phyloP scores from a whole-genome alignment of 2,888 invertebrate species.

The Nymphalis polychloros region DNA sequence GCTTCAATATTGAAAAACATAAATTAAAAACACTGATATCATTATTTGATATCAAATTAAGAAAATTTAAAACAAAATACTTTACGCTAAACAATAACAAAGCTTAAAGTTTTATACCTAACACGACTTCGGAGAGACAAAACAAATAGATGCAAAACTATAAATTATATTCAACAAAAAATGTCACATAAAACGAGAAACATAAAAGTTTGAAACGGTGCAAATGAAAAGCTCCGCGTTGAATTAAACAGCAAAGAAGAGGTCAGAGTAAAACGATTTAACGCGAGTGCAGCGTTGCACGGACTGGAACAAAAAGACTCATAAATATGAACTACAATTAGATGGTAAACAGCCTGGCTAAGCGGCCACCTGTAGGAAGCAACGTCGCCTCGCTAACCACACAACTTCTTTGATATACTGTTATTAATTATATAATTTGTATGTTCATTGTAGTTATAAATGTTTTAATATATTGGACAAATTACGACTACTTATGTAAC shows the following conservation, averaged over 20 bases:
- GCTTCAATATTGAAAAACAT: neutral
- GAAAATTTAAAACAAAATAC: neutral
- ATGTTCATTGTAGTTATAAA: neutral
- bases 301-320: conserved; percentile 48
- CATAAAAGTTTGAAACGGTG: conserved; percentile 27
- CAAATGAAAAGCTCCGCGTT: conserved; percentile 35
- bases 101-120: too few species aligned
- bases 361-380: conserved; percentile 57
- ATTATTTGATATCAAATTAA: too few species aligned
- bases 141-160: conserved; percentile 5
- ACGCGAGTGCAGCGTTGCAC: conserved; percentile 40
- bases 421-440: conserved; percentile 18
- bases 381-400: conserved; percentile 5
- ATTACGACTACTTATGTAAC: too few species aligned
- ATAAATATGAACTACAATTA: conserved; percentile 68
- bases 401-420: conserved; percentile 1
- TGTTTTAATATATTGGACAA: neutral
- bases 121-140: neutral
- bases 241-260: conserved; percentile 40
- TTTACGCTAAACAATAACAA: too few species aligned
- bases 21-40: neutral
- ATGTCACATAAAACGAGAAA: conserved; percentile 5
- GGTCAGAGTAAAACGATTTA: conserved; percentile 46
- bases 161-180: conserved; percentile 13
- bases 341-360: conserved; percentile 46